Conservation (phyloP, 1,140 invertebrate species). For the Calliopsis andreniformis region DNA sequence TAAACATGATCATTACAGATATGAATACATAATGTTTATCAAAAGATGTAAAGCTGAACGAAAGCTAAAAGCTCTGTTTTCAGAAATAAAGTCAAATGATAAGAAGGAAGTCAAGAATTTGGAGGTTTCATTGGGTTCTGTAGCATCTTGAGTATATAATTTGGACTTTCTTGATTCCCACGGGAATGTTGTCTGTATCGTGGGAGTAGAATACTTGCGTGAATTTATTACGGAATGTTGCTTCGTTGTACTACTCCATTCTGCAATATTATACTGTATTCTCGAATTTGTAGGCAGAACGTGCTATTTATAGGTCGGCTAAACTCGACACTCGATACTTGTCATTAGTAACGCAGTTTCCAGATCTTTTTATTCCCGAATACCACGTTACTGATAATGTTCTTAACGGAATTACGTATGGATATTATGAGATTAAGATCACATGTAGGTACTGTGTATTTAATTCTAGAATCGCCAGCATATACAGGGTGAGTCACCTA, state of each 20-base stretch:
- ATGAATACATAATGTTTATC: too few species aligned
- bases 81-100: not conserved
- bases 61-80: too few species aligned
- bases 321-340: conserved; percentile 9
- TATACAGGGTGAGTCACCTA: too few species aligned
- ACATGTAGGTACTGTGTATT: too few species aligned
- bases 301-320: conserved; percentile 13
- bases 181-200: conserved; percentile 14
- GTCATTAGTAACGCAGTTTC: conserved; percentile 19
- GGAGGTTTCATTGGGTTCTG: not conserved
- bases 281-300: conserved; percentile 25
- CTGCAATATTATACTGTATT: conserved; percentile 41
- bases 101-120: conserved; percentile 2
- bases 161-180: conserved; percentile 39
- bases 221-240: conserved; percentile 41
- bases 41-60: not conserved
- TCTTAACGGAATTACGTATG: not conserved
- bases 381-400: not conserved
- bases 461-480: too few species aligned
- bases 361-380: not conserved
- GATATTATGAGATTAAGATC: too few species aligned
- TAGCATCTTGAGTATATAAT: conserved; percentile 33
- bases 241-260: conserved; percentile 29
- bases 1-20: too few species aligned
- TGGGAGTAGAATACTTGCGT: conserved; percentile 16